phyloP scores from a whole-genome alignment of 2,888 invertebrate genomes.

The Dioctria rufipes region DNA sequence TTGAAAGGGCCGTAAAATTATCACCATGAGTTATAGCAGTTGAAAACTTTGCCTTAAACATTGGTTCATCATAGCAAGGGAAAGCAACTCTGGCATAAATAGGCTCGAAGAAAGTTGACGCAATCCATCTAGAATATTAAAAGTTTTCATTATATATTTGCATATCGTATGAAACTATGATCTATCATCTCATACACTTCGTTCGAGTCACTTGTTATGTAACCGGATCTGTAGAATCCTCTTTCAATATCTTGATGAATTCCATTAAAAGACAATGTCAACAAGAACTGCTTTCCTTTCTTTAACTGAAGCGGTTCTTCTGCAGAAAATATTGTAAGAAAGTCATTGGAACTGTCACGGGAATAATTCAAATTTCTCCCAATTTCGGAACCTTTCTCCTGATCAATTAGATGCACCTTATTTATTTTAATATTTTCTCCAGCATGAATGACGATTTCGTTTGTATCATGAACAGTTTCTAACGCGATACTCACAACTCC shows the following conservation, averaged over 20 bases:
- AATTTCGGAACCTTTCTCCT: neutral
- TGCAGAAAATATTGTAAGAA: neutral
- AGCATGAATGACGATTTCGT: conserved; percentile 1
- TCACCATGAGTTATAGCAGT: conserved; percentile 76
- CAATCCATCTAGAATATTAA: conserved; percentile 8
- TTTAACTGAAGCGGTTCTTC: conserved; percentile 33
- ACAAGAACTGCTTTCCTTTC: conserved; percentile 62
- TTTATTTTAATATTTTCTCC: neutral
- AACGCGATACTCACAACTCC: neutral
- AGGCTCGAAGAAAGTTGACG: conserved; percentile 76
- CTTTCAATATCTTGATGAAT: conserved; percentile 70
- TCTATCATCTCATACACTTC: too few species aligned
- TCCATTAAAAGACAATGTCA: neutral
- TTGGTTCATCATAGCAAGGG: conserved; percentile 86
- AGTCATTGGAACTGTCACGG: neutral
- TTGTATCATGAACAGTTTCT: neutral
- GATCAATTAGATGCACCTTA: neutral
- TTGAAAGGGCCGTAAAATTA: conserved; percentile 69
- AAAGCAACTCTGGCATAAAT: conserved; percentile 79
- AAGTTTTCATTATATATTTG: too few species aligned
- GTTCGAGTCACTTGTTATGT: too few species aligned
- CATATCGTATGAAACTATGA: too few species aligned
- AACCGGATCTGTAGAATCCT: too few species aligned
- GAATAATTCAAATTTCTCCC: neutral
- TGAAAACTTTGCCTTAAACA: conserved; percentile 78